Evolutionary conservation across 2,797 vertebrate genomes (phyloP), one percentile per base, ranked within the genome.

Genomic region (Pseudomugil tenellus): DNA sequence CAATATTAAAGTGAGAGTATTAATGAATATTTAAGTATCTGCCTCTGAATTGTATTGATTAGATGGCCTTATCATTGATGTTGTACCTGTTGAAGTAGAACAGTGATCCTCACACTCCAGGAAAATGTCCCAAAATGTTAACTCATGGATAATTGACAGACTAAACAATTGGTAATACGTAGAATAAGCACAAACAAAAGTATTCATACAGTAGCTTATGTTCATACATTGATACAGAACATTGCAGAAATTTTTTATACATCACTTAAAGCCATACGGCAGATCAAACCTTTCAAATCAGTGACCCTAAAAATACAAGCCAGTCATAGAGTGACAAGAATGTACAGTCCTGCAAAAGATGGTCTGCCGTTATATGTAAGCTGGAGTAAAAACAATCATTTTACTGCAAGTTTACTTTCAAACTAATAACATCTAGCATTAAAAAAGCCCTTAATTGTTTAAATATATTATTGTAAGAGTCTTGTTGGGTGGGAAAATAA

Each of bases 1-100:
- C 81, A 62, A 88, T 89, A 72, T 54, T 76, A 86, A 89, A 84
- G 83, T 84, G 72, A 81, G 75, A 87, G 82, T 68, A 84, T 91
- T 87, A 89, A 90, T 90, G 79, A 88, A 86, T 87, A 85, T 89
- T 89, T 90, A 84, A 89, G 80, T 71, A 26, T 86, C 67, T 88
- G 77, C 70, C 82, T 84, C 79, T 77, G 55, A 84, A 61, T 75
- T 48, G 6, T 72, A 91, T 91, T 80, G 90, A 91, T 90, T 83
- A 84, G 39, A 74, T 55, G 58, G 70, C 53, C 65, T 67, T 74
- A 76, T 80, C 80, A 78, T 82, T 32, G 4, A 65, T 59, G 43
- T 72, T 73, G 71, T 60, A 66, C 57, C 72, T 57, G 82, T 54
- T 67, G 54, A 35, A 84, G 71, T 49, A 75, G 55, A 89, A 84